Evolutionary conservation across 2,888 invertebrate genomes (phyloP).

Genomic region (Trachelus stipa): DNA sequence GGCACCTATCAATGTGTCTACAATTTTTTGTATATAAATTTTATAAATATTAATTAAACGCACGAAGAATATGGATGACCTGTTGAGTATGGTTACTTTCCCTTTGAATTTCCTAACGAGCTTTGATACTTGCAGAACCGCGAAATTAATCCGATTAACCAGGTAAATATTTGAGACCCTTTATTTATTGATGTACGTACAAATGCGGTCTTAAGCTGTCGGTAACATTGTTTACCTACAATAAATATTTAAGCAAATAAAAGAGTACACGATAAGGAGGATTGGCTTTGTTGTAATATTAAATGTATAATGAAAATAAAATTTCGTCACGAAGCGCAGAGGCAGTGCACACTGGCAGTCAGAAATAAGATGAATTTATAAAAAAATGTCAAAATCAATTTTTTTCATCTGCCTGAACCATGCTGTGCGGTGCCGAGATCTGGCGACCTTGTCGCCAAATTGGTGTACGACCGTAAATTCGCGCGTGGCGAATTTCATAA

Average conservation of each 20-base stretch:
- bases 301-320: neutral
- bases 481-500: neutral
- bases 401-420: neutral
- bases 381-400: neutral
- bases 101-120: neutral
- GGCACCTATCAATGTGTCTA: neutral
- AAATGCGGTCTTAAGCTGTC: neutral
- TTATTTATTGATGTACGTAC: neutral
- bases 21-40: neutral
- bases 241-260: neutral
- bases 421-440: neutral
- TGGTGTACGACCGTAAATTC: neutral
- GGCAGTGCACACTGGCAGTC: neutral
- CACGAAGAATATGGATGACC: neutral
- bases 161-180: slow-evolving; percentile 27
- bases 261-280: neutral
- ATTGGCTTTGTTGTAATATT: neutral
- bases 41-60: neutral
- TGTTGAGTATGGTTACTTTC: neutral
- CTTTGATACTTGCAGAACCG: neutral
- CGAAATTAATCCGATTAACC: slow-evolving; percentile 32
- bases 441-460: neutral
- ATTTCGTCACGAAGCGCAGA: neutral
- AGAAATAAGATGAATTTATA: neutral
- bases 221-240: neutral